A percentile compares a stretch with the other conserved stretches of the same genome.
Evolutionary conservation across 2,888 invertebrate genomes (phyloP).

Genomic region (Xestobium rufovillosum): DNA sequence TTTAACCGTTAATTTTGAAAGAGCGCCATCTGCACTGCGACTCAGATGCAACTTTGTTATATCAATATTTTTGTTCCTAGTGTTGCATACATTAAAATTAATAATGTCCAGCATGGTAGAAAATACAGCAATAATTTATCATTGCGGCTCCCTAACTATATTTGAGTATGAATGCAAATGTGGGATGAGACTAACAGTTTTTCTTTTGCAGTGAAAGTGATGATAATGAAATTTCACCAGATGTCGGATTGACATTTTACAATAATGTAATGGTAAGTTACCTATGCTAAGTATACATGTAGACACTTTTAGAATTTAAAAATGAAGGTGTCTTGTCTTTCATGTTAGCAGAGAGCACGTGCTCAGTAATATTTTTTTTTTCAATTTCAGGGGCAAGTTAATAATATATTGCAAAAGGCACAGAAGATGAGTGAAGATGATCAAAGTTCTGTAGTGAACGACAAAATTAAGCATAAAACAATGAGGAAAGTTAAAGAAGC

Average conservation of each 20-base stretch:
- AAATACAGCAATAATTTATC: too few relatives aligned
- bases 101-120: too few relatives aligned
- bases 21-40: too few relatives aligned
- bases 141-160: too few relatives aligned
- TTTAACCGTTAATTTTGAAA: too few relatives aligned
- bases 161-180: too few relatives aligned
- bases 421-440: conserved; percentile 23
- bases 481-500: conserved; percentile 37
- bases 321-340: not conserved
- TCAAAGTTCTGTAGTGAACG: not conserved
- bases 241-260: conserved; percentile 64
- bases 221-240: conserved; percentile 44
- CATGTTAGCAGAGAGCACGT: too few relatives aligned
- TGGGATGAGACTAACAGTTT: too few relatives aligned
- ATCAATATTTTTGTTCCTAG: too few relatives aligned
- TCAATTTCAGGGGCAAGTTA: conserved; percentile 44
- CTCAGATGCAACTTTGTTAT: too few relatives aligned
- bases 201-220: conserved; percentile 46
- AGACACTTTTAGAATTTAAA: conserved; percentile 9
- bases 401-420: conserved; percentile 47
- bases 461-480: conserved; percentile 26
- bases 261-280: conserved; percentile 59
- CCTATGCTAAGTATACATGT: too few relatives aligned
- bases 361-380: conserved; percentile 11
- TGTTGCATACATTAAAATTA: too few relatives aligned